phyloP scores from a whole-genome alignment of 2,797 vertebrate species.

The Sebastes dallii region DNA sequence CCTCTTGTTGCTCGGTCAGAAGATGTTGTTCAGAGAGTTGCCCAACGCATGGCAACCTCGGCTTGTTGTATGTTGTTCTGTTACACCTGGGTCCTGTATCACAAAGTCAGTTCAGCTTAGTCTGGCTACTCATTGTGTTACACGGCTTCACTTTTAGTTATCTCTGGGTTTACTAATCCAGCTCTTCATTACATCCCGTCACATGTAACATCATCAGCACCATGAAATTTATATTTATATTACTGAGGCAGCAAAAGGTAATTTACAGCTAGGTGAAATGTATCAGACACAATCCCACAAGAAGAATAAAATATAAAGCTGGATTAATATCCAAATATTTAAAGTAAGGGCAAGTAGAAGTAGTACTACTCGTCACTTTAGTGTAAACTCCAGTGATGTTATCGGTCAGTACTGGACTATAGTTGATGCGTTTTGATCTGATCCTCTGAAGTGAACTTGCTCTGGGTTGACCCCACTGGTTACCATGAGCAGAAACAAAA shows the following conservation, averaged over 20 bases:
- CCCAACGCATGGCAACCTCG: neutral
- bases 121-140: neutral
- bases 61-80: neutral
- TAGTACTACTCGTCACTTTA: neutral
- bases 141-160: neutral
- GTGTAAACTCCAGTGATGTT: neutral
- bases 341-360: neutral
- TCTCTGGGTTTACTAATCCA: neutral
- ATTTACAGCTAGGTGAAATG: neutral
- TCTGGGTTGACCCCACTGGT: too few species aligned
- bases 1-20: constrained; percentile 1
- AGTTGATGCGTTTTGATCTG: neutral
- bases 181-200: neutral
- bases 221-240: fast-evolving
- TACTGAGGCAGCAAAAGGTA: neutral
- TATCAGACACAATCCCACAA: neutral
- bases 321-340: neutral
- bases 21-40: constrained; percentile 15
- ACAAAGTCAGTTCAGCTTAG: neutral
- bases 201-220: neutral
- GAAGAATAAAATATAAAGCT: neutral
- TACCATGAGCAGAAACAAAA: neutral
- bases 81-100: neutral
- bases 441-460: neutral
- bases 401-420: neutral